Base-by-base conservation (phyloP, 2,797 vertebrate species). In the Rhinatrema bivittatum region DNA sequence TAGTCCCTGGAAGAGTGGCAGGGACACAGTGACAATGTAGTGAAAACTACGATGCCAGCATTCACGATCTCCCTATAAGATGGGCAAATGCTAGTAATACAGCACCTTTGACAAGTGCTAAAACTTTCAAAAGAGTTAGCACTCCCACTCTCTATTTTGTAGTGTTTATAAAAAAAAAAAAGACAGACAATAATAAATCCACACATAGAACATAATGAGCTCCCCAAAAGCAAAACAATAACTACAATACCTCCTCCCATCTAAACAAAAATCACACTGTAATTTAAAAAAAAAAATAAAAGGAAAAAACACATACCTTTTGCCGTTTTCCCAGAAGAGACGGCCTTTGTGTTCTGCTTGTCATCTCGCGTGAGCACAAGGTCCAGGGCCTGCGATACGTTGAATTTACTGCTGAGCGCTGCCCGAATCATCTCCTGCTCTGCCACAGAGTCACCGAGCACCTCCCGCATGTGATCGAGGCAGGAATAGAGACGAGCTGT, bases 381-480 rank as follows among this genome's bases (percentile, higher is more conserved):
- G 42, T 96, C 89, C 62, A 98, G 79, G 40, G 95, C 93, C 71
- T 68, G 88, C 41, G 94, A 83, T 30, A 88, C 76, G 68, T 98
- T 90, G 50, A 91, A 99, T 52, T 85, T 81, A 57, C 73, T 83
- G 45, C 69, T 84, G 46, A 97, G 60, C 26, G 90, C 77, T 25
- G 91, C 90, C 74, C 93, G 78, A 41, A 77, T 82, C 72, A 98
- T 75, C 32, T 79, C 54, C 6, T 90, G 85, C 29, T 98, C 92
- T 13, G 88, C 77, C 36, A 94, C 42, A 3, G 89, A 67, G 23
- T 94, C 92, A 45, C 92, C 91, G 34, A 98, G 69, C 29, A 96
- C 86, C 34, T 93, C 69, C 56, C 90, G 85, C 94, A 99, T 94
- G 48, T 92, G 89, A 67, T 95, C 93, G 80, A 99, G 86, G 70